These are phyloP conservation scores for Hydrocynus forskahlii DNA, from an alignment of 2,797 vertebrate species.

Conservation along the genomic window DNA sequence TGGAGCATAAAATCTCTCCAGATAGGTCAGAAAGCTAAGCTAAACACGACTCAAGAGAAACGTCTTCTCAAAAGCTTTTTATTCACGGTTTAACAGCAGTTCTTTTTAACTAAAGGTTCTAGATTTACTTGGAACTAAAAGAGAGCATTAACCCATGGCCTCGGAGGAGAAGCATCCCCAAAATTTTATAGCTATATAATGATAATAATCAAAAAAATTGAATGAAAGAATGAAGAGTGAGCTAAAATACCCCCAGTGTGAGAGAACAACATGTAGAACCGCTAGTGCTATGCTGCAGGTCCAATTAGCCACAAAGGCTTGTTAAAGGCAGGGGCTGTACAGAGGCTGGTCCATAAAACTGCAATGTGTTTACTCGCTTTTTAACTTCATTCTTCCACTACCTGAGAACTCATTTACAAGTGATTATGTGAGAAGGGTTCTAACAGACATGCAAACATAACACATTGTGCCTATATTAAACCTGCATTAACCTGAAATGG, in stretches of 20 bases:
- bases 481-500: neutral
- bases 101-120: neutral
- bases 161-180: no score
- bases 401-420: conserved; percentile 10
- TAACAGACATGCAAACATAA: neutral
- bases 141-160: no score
- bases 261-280: neutral
- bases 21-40: neutral
- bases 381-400: neutral
- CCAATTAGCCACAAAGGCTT: conserved; percentile 1
- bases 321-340: neutral
- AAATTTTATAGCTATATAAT: no score
- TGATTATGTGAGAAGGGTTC: neutral
- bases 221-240: neutral
- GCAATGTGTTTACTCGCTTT: neutral
- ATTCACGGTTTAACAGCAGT: neutral
- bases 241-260: neutral
- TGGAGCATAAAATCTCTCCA: conserved; percentile 11
- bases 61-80: neutral
- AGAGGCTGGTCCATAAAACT: neutral
- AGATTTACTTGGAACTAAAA: neutral
- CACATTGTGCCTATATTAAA: neutral
- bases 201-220: no score
- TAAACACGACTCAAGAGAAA: neutral
- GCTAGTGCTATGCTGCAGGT: neutral